Evolutionary conservation across 2,797 vertebrate genomes (phyloP), one percentile per base, ranked within the genome.

Genomic region (Hoplostethus atlanticus): DNA sequence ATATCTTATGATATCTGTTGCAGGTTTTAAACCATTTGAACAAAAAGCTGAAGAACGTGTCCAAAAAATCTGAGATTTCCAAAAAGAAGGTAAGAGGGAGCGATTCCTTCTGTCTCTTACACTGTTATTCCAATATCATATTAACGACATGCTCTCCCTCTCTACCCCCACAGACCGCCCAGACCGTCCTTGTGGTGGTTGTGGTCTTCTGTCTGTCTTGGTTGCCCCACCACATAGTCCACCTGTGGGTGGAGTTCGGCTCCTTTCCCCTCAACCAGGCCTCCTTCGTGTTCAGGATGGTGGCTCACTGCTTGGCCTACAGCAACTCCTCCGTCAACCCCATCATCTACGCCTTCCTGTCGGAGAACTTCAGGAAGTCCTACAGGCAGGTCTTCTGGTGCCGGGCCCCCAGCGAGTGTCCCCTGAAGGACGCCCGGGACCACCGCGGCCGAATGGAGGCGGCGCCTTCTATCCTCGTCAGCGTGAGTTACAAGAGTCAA

Each of bases 281-380:
- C 6, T 98, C 97, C 67, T 99, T 98, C 72, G 79, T 96, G 80
- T 95, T 99, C 93, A 92, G 97, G 55, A 87, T 99, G 87, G 89
- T 91, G 0, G 97, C 97, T 1, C 97, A 99, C 91, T 98, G 97
- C 89, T 87, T 99, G 93, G 97, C 97, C 36, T 99, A 99, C 87
- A 98, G 97, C 92, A 99, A 99, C 89, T 99, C 97, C 70, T 99
- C 97, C 0, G 95, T 98, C 86, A 99, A 99, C 88, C 98, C 98
- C 50, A 98, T 99, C 85, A 96, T 99, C 3, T 99, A 99, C 0
- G 98, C 98, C 71, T 99, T 99, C 91, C 91, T 99, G 79, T 99
- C 97, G 0, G 97, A 99, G 90, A 99, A 99, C 94, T 99, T 98
- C 92, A 98, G 97, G 92, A 99, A 99, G 93, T 96, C 97, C 42